Evolutionary conservation across 2,888 invertebrate species (phyloP).

Genomic region (Melieria crassipennis): DNA sequence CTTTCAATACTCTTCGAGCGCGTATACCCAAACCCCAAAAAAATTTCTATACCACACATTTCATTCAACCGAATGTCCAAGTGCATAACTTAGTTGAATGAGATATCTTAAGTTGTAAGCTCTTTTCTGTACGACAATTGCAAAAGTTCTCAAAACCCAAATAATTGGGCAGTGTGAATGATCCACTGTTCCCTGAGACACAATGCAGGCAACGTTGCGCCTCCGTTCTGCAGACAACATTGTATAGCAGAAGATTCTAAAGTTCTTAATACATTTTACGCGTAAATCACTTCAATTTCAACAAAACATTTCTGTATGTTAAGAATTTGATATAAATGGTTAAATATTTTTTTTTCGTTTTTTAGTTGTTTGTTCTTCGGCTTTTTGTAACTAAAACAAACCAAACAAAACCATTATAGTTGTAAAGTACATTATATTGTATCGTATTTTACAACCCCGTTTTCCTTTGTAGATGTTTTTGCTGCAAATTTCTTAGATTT

Average conservation of each 20-base stretch:
- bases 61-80: conserved; percentile 25
- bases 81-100: conserved; percentile 9
- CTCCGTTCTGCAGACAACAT: too few species aligned
- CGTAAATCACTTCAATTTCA: not conserved
- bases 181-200: too few species aligned
- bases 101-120: not conserved
- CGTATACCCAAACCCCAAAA: conserved; percentile 25
- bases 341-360: not conserved
- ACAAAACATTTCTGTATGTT: not conserved
- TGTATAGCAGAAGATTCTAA: not conserved
- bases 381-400: not conserved
- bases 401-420: not conserved
- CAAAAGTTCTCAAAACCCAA: too few species aligned
- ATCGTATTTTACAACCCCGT: not conserved
- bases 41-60: conserved; percentile 17
- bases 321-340: not conserved
- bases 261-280: not conserved
- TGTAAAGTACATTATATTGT: not conserved
- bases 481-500: not conserved
- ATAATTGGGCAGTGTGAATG: too few species aligned
- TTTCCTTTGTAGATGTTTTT: not conserved
- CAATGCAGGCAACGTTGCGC: too few species aligned
- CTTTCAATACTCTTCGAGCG: conserved; percentile 16
- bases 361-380: not conserved
- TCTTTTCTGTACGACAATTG: too few species aligned